Conservation (phyloP, 2,888 invertebrate genomes). For the Epirrhoe tristata region DNA sequence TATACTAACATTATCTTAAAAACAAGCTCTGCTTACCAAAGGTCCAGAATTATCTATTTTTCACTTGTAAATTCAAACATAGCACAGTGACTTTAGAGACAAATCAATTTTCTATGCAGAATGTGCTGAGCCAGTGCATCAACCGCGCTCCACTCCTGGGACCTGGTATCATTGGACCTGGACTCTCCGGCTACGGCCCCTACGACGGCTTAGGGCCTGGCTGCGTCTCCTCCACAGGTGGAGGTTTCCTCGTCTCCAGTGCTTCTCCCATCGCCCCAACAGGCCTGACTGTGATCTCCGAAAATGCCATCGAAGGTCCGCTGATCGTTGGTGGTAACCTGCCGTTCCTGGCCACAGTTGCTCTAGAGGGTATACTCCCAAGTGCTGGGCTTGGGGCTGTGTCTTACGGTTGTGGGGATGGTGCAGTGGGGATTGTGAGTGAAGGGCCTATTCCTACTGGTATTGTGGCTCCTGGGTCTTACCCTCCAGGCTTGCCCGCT, state of each 20-base stretch:
- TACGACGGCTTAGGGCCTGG: conserved; percentile 32
- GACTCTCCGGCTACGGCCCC: conserved; percentile 15
- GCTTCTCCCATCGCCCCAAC: conserved; percentile 55
- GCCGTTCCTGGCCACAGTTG: conserved; percentile 63
- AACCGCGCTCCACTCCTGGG: conserved; percentile 37
- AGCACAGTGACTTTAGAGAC: too few relatives aligned
- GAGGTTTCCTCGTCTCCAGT: conserved; percentile 57
- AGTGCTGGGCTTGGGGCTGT: conserved; percentile 58
- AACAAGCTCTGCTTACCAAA: too few relatives aligned
- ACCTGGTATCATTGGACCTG: conserved; percentile 34
- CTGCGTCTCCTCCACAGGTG: conserved; percentile 55
- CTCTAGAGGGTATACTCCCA: conserved; percentile 57
- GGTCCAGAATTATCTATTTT: too few relatives aligned
- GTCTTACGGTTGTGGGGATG: conserved; percentile 60
- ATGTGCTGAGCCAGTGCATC: conserved; percentile 42
- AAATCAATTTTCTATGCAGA: conserved; percentile 30
- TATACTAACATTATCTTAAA: too few relatives aligned
- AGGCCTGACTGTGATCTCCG: conserved; percentile 60
- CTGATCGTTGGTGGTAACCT: conserved; percentile 58
- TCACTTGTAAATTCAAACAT: too few relatives aligned
- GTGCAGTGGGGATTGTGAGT: conserved; percentile 48
- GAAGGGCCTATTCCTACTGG: conserved; percentile 40
- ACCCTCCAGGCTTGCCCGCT: conserved; percentile 36
- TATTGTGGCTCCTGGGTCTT: conserved; percentile 30
- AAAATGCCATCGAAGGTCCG: conserved; percentile 60